A percentile compares a stretch with the other conserved stretches of the same genome.
These are phyloP conservation scores for Vanacampus margaritifer DNA, from an alignment of 2,113 vertebrate species.

Conservation along the genomic window DNA sequence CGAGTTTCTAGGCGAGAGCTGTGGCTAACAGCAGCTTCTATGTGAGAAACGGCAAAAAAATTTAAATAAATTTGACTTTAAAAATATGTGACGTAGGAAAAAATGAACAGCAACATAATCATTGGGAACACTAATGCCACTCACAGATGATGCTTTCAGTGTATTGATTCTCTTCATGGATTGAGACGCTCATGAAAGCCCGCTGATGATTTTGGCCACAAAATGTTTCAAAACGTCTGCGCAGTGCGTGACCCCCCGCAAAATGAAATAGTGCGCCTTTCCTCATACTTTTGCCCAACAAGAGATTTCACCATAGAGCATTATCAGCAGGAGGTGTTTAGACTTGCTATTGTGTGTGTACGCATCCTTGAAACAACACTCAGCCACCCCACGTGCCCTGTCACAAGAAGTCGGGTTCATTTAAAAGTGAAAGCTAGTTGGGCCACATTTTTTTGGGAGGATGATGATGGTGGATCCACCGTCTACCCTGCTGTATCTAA, in stretches of 20 bases:
- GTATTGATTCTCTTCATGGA: not conserved
- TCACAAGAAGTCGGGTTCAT: constrained; percentile 7
- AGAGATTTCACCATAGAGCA: constrained; percentile 4
- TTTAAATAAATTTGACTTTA: no score
- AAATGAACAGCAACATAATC: no score
- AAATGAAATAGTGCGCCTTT: constrained; percentile 38
- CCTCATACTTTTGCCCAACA: constrained; percentile 28
- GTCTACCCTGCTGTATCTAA: not conserved
- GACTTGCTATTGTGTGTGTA: constrained; percentile 3
- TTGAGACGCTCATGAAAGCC: not conserved
- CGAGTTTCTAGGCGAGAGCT: no score
- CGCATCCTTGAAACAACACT: constrained; percentile 17
- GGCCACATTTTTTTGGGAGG: constrained; percentile 14
- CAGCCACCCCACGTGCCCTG: constrained; percentile 10
- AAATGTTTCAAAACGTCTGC: not conserved
- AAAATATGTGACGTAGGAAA: no score
- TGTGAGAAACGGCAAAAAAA: no score
- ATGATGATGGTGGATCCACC: not conserved
- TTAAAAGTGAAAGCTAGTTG: constrained; percentile 39
- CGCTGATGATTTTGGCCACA: not conserved
- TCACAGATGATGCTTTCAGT: not conserved
- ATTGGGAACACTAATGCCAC: no score
- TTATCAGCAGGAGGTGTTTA: constrained; percentile 28
- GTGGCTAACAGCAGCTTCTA: no score
- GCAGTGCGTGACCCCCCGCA: constrained; percentile 20